These are phyloP conservation scores for Elaphurus davidianus DNA, from an alignment of 2,113 vertebrate genomes.

Conservation along the genomic window DNA sequence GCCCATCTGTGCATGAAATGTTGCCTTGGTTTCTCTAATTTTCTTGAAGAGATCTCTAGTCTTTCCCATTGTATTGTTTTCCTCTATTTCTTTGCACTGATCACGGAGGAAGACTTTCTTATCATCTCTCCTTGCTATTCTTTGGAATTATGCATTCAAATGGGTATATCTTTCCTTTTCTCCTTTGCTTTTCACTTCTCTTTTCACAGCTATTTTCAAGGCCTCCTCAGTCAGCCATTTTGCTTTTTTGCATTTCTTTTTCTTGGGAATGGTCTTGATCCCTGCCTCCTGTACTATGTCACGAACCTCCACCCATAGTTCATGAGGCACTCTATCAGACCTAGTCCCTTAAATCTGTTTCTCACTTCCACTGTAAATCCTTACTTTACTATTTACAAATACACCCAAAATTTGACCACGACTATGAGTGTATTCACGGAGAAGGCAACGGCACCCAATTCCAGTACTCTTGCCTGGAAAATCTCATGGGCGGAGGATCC, in stretches of 20 bases:
- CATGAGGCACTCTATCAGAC: background rate
- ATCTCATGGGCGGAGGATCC: no score
- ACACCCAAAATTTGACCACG: background rate
- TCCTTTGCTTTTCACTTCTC: background rate
- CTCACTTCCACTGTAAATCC: background rate
- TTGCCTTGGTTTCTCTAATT: background rate
- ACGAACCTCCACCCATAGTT: background rate
- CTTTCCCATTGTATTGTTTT: background rate
- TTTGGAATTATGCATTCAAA: background rate
- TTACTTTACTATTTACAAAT: background rate
- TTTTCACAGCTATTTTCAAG: background rate
- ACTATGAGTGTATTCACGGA: background rate
- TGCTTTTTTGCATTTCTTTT: background rate
- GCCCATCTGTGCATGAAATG: background rate
- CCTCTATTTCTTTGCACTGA: background rate
- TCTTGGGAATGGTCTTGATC: background rate
- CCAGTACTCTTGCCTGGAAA: no score
- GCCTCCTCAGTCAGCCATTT: background rate
- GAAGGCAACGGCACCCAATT: no score
- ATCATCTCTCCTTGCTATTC: background rate
- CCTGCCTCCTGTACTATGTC: background rate
- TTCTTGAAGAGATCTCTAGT: background rate
- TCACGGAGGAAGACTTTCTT: background rate
- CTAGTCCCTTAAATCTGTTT: background rate
- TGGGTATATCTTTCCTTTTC: background rate